phyloP scores from a whole-genome alignment of 1,140 invertebrate species.

The Drosophila prosaltans region DNA sequence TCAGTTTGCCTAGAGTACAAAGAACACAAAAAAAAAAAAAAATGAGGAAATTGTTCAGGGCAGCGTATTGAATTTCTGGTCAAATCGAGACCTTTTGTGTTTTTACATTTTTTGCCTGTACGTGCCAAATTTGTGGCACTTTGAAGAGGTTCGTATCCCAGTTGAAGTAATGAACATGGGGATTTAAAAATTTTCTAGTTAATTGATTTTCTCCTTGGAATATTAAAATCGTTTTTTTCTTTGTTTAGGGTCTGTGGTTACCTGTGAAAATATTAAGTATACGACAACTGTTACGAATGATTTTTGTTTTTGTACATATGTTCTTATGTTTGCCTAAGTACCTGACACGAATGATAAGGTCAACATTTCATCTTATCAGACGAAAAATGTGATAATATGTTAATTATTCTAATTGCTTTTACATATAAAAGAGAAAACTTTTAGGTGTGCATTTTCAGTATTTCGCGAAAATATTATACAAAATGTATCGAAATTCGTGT shows the following conservation, averaged over 20 bases:
- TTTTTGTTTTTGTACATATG: not conserved
- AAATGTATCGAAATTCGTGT: not conserved
- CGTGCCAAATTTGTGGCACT: not conserved
- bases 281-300: not conserved
- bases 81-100: not conserved
- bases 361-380: not conserved
- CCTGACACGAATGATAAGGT: not conserved
- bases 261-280: conserved; percentile 1
- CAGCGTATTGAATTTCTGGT: conserved; percentile 6
- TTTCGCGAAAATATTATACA: not conserved
- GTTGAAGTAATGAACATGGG: not conserved
- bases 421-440: not conserved
- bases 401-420: not conserved
- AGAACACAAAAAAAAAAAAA: not conserved
- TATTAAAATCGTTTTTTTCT: not conserved
- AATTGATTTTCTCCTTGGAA: conserved; percentile 1
- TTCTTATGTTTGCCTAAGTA: not conserved
- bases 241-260: not conserved
- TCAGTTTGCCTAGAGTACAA: conserved; percentile 4
- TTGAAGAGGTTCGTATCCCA: not conserved
- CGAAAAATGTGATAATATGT: not conserved
- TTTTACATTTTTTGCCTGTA: not conserved
- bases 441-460: not conserved
- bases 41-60: not conserved
- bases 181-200: not conserved